Base-by-base conservation (phyloP, 2,797 vertebrate genomes). In the Merluccius polli region DNA sequence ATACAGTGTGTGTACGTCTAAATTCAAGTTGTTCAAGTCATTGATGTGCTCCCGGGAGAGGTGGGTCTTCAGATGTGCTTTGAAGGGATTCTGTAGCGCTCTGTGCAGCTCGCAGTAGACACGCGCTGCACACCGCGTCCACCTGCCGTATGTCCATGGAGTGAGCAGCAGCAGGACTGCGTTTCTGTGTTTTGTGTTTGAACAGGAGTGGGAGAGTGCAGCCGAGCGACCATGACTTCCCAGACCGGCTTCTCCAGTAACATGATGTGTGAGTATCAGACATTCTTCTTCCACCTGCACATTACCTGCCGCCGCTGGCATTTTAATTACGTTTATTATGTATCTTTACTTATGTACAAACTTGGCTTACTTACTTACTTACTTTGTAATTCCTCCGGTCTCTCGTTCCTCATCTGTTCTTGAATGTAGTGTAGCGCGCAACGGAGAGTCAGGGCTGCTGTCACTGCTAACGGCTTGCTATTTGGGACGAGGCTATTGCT, bases 241-340 rank as follows among this genome's bases (percentile, higher is more conserved):
- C 89, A 89, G 69, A 1, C 74, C 0, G 73, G 71, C 73, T 90
- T 68, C 18, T 82, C 89, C 79, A 93, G 85, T 87, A 83, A 13
- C 84, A 80, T 93, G 77, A 79, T 94, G 87, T 93, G 93, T 95
- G 71, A 94, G 94, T 89, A 30, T 68, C 59, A 27, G 59, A 27
- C 9, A 0, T 65, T 27, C 8, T 27, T 27, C 52, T 2, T 2
- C 36, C 9, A 38, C 1, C 36, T 38, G 10, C 36, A 38, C 1
- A 8, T 10, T 38, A 38, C 36, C 4, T 10, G 36, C 36, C 36
- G 10, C 36, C 36, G 10, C 2, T 38, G 9, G 9, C 6, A 38
- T 38, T 38, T 38, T 8, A 38, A 8, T 38, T 38, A 7, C 10
- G 36, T 48, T 18, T 4, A 48, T 48, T 0, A 48, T 48, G 15